These are phyloP conservation scores for Gymnoscopelus braueri DNA, from an alignment of 2,797 vertebrate species.

Conservation along the genomic window DNA sequence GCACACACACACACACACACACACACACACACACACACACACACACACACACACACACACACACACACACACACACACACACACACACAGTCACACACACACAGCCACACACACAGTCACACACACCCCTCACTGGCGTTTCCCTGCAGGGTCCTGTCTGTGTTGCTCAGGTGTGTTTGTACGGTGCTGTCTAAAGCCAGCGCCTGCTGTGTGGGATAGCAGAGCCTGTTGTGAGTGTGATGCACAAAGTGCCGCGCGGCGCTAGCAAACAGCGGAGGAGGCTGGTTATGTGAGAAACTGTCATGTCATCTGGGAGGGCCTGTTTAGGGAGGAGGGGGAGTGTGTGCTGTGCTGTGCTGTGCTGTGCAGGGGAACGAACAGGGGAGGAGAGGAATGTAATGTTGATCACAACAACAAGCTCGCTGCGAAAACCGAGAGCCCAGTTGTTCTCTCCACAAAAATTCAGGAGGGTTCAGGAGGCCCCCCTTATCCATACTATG, in stretches of 20 bases:
- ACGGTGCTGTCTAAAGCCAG: slow-evolving; percentile 46
- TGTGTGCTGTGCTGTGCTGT: slow-evolving; percentile 21
- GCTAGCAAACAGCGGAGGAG: slow-evolving; percentile 65
- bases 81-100: slow-evolving; percentile 20
- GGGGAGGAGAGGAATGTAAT: slow-evolving; percentile 18
- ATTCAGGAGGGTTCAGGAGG: no score
- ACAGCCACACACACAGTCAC: slow-evolving; percentile 3
- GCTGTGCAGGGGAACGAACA: slow-evolving; percentile 10
- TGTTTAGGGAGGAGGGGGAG: slow-evolving; percentile 40
- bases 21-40: slow-evolving; percentile 22
- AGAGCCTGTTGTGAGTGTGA: slow-evolving; percentile 65
- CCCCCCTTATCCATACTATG: no score
- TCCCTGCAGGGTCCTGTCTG: slow-evolving; percentile 62
- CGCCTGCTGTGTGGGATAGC: slow-evolving; percentile 65
- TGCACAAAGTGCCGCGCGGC: slow-evolving; percentile 61
- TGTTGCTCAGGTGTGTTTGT: slow-evolving; percentile 71
- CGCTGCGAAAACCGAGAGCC: slow-evolving; percentile 32
- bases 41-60: slow-evolving; percentile 26
- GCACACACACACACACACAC: neutral
- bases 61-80: slow-evolving; percentile 14
- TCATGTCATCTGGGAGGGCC: slow-evolving; percentile 58
- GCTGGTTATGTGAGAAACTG: slow-evolving; percentile 63
- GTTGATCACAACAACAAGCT: slow-evolving; percentile 42
- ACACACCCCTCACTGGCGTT: slow-evolving; percentile 5
- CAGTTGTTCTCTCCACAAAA: slow-evolving; percentile 12